These are phyloP conservation scores for Thryonomys swinderianus DNA, from an alignment of 2,113 vertebrate genomes.

Conservation along the genomic window DNA sequence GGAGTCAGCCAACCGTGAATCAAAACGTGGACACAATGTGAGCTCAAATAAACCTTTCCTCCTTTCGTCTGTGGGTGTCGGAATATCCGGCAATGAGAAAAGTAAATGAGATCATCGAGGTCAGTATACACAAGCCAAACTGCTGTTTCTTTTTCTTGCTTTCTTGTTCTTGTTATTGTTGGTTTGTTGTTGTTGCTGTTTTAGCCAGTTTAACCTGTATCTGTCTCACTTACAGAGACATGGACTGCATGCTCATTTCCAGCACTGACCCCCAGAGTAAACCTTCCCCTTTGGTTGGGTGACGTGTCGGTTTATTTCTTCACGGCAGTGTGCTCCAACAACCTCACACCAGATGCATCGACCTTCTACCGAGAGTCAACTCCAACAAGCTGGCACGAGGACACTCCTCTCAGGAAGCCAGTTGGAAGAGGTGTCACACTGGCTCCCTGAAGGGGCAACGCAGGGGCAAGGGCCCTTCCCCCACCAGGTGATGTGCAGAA, in stretches of 20 bases:
- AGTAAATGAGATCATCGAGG: background rate
- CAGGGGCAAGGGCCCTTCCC: accelerated
- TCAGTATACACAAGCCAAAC: background rate
- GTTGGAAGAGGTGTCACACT: accelerated
- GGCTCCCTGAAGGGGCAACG: too few relatives aligned
- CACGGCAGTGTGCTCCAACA: background rate
- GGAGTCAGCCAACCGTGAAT: background rate
- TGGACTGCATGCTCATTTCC: background rate
- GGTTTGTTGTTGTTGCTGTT: too few relatives aligned
- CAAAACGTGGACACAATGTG: too few relatives aligned
- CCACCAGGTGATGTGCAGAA: accelerated
- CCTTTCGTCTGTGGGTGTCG: background rate
- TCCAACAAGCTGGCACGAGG: accelerated
- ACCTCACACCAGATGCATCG: background rate
- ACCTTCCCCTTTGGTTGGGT: background rate
- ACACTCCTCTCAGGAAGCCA: accelerated
- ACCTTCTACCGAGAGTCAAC: background rate
- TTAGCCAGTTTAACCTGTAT: background rate
- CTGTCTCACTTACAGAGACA: background rate
- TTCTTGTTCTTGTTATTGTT: background rate
- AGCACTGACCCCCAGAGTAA: background rate
- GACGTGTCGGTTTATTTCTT: background rate
- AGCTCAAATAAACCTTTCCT: background rate
- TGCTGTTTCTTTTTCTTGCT: too few relatives aligned
- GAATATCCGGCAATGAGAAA: background rate